Evolutionary conservation across 2,797 vertebrate species (phyloP), one percentile per base, ranked within the genome.

Genomic region (Fistularia tabacaria): DNA sequence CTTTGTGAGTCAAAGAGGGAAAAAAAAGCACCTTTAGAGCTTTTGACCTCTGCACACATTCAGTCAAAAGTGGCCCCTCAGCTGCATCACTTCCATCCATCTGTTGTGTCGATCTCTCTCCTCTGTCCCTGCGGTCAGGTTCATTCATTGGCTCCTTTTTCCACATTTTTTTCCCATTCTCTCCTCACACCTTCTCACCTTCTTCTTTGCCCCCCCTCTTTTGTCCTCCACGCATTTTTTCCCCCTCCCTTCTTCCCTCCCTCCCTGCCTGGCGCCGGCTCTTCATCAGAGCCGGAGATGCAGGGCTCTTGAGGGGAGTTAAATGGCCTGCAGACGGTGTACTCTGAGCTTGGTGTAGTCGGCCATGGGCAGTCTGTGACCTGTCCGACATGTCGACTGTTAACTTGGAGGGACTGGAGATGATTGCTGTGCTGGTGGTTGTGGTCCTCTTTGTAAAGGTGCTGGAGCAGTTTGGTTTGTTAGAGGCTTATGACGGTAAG

Each of bases 371-470:
- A 87, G 87, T 89, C 85, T 84, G 92, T 95, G 94, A 94, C 91
- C 91, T 84, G 83, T 77, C 89, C 54, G 69, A 69, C 71, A 86
- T 76, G 77, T 73, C 90, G 88, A 90, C 75, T 88, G 94, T 98
- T 95, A 97, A 96, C 93, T 91, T 97, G 90, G 96, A 99, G 88
- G 96, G 96, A 74, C 93, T 99, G 84, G 95, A 99, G 75, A 98
- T 99, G 96, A 97, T 98, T 77, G 96, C 89, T 0, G 95, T 98
- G 73, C 88, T 99, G 82, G 89, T 95, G 85, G 90, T 96, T 78
- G 92, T 98, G 89, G 93, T 98, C 62, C 91, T 98, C 51, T 95
- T 98, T 85, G 94, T 98, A 58, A 98, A 98, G 90, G 92, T 94
- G 75, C 89, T 99, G 92, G 94, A 96, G 87, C 93, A 94, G 82